A percentile compares a stretch with the other conserved stretches of the same genome.
phyloP scores from a whole-genome alignment of 2,888 invertebrate genomes.

The Emmelina monodactyla region DNA sequence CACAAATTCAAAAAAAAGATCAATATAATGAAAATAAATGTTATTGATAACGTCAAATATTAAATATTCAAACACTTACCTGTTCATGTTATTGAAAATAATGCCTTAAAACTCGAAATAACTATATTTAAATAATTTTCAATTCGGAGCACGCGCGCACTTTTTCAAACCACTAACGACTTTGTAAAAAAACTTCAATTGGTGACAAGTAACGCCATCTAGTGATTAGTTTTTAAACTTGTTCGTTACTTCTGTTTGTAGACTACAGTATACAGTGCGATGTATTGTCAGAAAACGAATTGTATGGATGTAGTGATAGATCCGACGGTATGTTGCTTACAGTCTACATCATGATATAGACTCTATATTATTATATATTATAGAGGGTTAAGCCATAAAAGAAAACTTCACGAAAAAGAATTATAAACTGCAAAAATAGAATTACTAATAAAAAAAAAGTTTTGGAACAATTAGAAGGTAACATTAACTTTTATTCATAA shows the following conservation, averaged over 20 bases:
- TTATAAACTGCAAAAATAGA: too few relatives aligned
- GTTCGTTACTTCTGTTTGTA: slow-evolving; percentile 8
- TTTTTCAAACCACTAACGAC: slow-evolving; percentile 9
- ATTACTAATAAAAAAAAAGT: too few relatives aligned
- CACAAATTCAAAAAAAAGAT: too few relatives aligned
- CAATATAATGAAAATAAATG: too few relatives aligned
- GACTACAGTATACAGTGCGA: slow-evolving; percentile 4
- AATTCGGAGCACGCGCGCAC: slow-evolving; percentile 8
- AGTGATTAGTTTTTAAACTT: background rate
- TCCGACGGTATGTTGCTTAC: slow-evolving; percentile 7
- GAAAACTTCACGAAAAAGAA: too few relatives aligned
- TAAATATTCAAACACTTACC: background rate
- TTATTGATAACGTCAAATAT: slow-evolving; percentile 4
- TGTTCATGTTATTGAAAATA: slow-evolving; percentile 7
- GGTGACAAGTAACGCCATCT: slow-evolving; percentile 9
- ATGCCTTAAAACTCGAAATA: slow-evolving; percentile 5
- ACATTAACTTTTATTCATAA: too few relatives aligned
- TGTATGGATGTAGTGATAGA: slow-evolving; percentile 5
- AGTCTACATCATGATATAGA: slow-evolving; percentile 5
- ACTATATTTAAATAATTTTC: slow-evolving; percentile 8
- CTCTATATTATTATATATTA: too few relatives aligned
- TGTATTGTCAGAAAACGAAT: slow-evolving; percentile 7
- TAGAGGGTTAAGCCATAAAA: too few relatives aligned
- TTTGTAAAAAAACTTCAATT: slow-evolving; percentile 8
- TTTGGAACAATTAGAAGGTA: too few relatives aligned